Percentiles rank a stretch among this genome's conserved stretches.
Evolutionary conservation across 2,888 invertebrate species (phyloP).

Genomic region (Pterostichus madidus): DNA sequence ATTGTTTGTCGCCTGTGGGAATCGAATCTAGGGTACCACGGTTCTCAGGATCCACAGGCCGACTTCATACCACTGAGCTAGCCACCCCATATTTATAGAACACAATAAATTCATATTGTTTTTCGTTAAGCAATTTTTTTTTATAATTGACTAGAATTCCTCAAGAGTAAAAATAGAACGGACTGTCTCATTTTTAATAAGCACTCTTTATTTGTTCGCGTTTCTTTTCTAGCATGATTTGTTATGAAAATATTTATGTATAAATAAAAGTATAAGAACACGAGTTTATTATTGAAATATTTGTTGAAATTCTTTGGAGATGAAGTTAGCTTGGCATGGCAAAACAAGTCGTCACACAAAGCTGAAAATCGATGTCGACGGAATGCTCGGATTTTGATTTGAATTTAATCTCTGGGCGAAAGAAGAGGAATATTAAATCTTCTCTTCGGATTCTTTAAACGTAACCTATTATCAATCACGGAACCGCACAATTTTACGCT

Average conservation of each 20-base stretch:
- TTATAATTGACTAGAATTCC: too few species aligned
- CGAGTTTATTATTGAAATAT: constrained; percentile 19
- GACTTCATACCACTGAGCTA: too few species aligned
- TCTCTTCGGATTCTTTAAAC: constrained; percentile 53
- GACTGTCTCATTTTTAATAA: too few species aligned
- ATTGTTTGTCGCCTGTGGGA: too few species aligned
- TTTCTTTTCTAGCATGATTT: not conserved
- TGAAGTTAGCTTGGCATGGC: constrained; percentile 14
- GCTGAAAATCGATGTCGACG: constrained; percentile 17
- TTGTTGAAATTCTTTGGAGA: constrained; percentile 9
- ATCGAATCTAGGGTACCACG: too few species aligned
- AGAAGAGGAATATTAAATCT: constrained; percentile 57
- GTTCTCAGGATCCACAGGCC: too few species aligned
- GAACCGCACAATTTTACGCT: constrained; percentile 63
- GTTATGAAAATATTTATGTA: too few species aligned
- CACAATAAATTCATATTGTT: too few species aligned
- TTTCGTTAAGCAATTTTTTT: too few species aligned
- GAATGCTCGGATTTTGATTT: constrained; percentile 53
- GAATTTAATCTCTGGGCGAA: constrained; percentile 45
- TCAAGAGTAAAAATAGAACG: too few species aligned
- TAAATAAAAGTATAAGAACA: not conserved
- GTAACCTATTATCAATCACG: constrained; percentile 61
- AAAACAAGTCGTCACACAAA: constrained; percentile 41
- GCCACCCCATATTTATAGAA: too few species aligned
- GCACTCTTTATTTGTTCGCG: too few species aligned